Evolutionary conservation across 2,113 vertebrate genomes (phyloP).

Genomic region (Alouatta palliata): DNA sequence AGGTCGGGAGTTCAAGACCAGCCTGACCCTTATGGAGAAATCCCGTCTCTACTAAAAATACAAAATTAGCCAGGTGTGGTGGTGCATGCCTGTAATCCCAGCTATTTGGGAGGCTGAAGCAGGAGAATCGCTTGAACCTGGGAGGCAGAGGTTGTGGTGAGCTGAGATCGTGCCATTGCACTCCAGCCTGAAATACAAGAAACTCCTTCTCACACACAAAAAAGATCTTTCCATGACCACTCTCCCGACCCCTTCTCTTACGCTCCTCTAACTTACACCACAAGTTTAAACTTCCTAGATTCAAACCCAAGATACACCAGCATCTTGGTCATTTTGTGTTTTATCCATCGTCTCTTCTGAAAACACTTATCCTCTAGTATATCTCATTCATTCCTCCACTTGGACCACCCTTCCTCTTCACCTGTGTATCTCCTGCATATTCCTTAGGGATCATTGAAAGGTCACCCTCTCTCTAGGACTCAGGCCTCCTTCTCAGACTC

Average conservation of each 20-base stretch:
- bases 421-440: neutral
- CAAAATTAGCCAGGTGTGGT: no score
- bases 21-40: no score
- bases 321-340: neutral
- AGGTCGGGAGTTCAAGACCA: no score
- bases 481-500: neutral
- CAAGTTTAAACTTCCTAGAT: neutral
- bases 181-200: no score
- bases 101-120: no score
- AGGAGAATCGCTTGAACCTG: no score
- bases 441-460: neutral
- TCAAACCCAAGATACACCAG: neutral
- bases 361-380: no score
- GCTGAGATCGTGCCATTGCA: no score
- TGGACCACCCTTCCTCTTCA: neutral
- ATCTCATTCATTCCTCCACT: neutral
- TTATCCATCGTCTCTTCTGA: neutral
- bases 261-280: fast-evolving
- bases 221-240: neutral
- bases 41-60: no score
- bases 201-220: no score
- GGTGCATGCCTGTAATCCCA: no score
- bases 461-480: neutral
- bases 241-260: fast-evolving
- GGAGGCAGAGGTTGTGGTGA: no score